Conservation (phyloP, 2,113 vertebrate genomes). For the Aldabrachelys gigantea region DNA sequence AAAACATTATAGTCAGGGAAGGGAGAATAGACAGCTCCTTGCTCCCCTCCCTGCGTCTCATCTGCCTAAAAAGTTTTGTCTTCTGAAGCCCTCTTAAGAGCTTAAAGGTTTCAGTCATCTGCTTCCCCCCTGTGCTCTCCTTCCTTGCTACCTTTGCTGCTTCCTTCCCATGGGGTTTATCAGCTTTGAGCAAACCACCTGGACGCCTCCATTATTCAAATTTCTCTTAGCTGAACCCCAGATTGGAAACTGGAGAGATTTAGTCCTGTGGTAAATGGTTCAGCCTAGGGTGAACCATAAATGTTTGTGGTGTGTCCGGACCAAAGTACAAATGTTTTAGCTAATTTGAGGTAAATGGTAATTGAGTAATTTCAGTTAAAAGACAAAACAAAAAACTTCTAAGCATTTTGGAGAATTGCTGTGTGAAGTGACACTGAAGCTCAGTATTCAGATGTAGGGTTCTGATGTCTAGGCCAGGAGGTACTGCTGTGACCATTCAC, state of each 20-base stretch:
- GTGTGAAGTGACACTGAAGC: not conserved
- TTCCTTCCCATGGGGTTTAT: not conserved
- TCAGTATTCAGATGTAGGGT: not conserved
- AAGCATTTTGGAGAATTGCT: not conserved
- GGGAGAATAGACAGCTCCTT: fast-evolving
- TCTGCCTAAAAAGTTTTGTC: not conserved
- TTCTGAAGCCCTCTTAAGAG: not conserved
- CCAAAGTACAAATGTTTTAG: not conserved
- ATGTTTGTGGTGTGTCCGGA: not conserved
- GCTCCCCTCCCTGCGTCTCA: not conserved
- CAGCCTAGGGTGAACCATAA: not conserved
- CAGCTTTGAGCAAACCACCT: not conserved
- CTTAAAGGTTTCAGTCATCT: not conserved
- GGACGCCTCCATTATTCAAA: not conserved
- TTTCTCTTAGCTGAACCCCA: not conserved
- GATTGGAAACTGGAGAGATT: not conserved
- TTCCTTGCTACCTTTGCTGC: not conserved
- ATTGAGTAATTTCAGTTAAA: not conserved
- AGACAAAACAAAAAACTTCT: not conserved
- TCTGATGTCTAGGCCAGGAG: not conserved
- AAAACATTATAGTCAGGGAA: not conserved
- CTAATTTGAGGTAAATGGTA: not conserved
- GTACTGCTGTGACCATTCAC: not conserved
- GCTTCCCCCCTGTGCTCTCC: not conserved
- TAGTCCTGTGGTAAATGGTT: not conserved